Conservation (phyloP, 2,797 vertebrate genomes). For the Sebastiscus tertius region DNA sequence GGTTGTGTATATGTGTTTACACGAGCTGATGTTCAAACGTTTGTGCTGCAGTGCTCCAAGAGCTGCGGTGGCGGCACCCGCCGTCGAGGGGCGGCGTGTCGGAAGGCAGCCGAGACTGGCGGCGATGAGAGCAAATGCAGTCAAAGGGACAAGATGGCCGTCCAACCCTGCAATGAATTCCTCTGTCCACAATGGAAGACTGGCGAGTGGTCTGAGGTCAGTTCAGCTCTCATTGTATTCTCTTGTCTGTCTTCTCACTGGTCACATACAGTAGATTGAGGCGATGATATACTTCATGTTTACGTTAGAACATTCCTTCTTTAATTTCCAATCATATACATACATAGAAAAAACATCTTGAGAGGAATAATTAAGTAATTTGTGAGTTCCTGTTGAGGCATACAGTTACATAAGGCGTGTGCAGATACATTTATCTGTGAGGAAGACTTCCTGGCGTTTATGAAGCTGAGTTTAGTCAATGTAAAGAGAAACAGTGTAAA, state of each 20-base stretch:
- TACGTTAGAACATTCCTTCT: neutral
- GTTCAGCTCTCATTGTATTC: conserved; percentile 33
- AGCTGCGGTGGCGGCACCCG: conserved; percentile 92
- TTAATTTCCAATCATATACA: neutral
- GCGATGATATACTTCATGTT: neutral
- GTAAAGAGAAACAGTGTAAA: conserved; percentile 25
- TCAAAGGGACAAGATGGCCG: conserved; percentile 89
- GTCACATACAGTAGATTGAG: neutral
- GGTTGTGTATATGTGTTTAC: conserved; percentile 35
- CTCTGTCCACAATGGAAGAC: conserved; percentile 94
- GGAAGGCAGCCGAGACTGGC: conserved; percentile 85
- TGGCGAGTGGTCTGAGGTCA: conserved; percentile 97
- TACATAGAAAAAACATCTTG: neutral
- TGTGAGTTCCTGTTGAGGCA: neutral
- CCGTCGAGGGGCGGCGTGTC: conserved; percentile 89
- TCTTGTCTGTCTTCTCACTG: neutral
- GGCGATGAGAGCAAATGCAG: conserved; percentile 93
- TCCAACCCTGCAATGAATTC: conserved; percentile 93
- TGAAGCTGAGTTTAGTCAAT: neutral
- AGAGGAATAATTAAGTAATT: neutral
- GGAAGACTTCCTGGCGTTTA: conserved; percentile 3
- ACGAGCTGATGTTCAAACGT: conserved; percentile 20
- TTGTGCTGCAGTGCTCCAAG: conserved; percentile 89
- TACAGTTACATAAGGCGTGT: neutral
- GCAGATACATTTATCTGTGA: neutral